Evolutionary conservation across 2,797 vertebrate species (phyloP).

Genomic region (Salmo trutta): DNA sequence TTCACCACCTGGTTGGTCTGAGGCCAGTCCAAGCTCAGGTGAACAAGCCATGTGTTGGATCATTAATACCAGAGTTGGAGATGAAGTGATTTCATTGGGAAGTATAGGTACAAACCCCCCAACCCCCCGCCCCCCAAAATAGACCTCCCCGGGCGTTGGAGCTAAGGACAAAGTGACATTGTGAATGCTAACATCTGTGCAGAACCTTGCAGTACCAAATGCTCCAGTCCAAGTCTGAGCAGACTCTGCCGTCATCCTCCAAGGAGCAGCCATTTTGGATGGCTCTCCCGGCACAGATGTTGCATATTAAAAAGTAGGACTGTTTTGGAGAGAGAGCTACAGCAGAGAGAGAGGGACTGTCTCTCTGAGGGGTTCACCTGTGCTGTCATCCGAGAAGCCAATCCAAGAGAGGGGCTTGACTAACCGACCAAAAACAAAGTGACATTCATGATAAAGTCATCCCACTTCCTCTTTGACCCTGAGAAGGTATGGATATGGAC

Average conservation of each 20-base stretch:
- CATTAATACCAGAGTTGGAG: slow-evolving; percentile 65
- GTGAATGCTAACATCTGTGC: slow-evolving; percentile 83
- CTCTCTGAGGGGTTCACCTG: slow-evolving; percentile 81
- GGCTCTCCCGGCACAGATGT: slow-evolving; percentile 84
- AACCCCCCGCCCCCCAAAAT: slow-evolving; percentile 70
- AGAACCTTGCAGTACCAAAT: slow-evolving; percentile 79
- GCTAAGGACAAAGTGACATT: slow-evolving; percentile 84
- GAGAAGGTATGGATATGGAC: slow-evolving; percentile 64
- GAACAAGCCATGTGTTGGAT: slow-evolving; percentile 54
- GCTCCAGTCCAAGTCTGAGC: slow-evolving; percentile 80
- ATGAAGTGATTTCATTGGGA: slow-evolving; percentile 69
- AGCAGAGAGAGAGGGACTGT: slow-evolving; percentile 28
- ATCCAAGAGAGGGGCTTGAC: slow-evolving; percentile 78
- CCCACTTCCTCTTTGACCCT: slow-evolving; percentile 73
- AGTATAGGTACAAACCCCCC: slow-evolving; percentile 64
- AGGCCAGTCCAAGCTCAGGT: slow-evolving; percentile 41
- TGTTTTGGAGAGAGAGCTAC: slow-evolving; percentile 62
- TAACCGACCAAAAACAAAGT: slow-evolving; percentile 84
- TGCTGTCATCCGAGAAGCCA: slow-evolving; percentile 83
- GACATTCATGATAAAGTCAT: slow-evolving; percentile 84
- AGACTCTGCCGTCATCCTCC: slow-evolving; percentile 81
- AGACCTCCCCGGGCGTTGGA: slow-evolving; percentile 74
- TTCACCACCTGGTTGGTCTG: slow-evolving; percentile 59
- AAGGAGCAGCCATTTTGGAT: slow-evolving; percentile 87
- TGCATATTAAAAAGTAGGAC: slow-evolving; percentile 86